Conservation (phyloP, 1,140 invertebrate species). For the Galendromus occidentalis region DNA sequence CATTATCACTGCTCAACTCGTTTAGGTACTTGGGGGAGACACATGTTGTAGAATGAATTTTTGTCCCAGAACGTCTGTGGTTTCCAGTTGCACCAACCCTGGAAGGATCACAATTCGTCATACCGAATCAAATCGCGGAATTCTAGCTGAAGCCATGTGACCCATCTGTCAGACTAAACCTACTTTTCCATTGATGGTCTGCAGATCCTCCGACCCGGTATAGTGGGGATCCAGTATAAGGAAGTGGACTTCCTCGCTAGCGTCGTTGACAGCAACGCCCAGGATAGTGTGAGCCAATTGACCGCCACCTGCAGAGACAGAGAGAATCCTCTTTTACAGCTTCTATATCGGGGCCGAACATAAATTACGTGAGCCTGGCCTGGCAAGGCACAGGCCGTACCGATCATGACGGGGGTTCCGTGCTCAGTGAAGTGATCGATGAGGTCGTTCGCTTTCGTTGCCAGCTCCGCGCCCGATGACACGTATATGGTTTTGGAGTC, state of each 20-base stretch:
- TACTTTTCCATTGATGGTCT: slow-evolving; percentile 32
- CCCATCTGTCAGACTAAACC: not conserved
- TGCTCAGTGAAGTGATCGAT: slow-evolving; percentile 72
- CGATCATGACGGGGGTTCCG: slow-evolving; percentile 95
- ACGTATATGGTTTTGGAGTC: slow-evolving; percentile 63
- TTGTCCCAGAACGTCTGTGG: slow-evolving; percentile 72
- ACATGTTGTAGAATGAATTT: slow-evolving; percentile 80
- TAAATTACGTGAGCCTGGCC: too few relatives aligned
- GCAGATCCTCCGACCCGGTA: slow-evolving; percentile 45
- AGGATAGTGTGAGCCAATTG: slow-evolving; percentile 93
- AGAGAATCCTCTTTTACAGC: too few relatives aligned
- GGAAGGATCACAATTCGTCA: slow-evolving; percentile 24
- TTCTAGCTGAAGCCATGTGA: not conserved
- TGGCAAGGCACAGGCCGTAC: too few relatives aligned
- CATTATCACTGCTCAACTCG: not conserved
- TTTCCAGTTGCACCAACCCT: slow-evolving; percentile 93
- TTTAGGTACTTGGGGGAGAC: slow-evolving; percentile 46
- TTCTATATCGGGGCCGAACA: too few relatives aligned
- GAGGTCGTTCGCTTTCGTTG: slow-evolving; percentile 54
- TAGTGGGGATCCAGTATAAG: slow-evolving; percentile 96
- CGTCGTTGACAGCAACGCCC: slow-evolving; percentile 66
- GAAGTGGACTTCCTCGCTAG: slow-evolving; percentile 54
- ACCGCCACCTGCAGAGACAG: slow-evolving; percentile 52
- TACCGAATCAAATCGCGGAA: not conserved
- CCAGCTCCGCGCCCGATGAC: slow-evolving; percentile 58